These are phyloP conservation scores for Bovichtus variegatus DNA, from an alignment of 2,797 vertebrate genomes.

Conservation along the genomic window DNA sequence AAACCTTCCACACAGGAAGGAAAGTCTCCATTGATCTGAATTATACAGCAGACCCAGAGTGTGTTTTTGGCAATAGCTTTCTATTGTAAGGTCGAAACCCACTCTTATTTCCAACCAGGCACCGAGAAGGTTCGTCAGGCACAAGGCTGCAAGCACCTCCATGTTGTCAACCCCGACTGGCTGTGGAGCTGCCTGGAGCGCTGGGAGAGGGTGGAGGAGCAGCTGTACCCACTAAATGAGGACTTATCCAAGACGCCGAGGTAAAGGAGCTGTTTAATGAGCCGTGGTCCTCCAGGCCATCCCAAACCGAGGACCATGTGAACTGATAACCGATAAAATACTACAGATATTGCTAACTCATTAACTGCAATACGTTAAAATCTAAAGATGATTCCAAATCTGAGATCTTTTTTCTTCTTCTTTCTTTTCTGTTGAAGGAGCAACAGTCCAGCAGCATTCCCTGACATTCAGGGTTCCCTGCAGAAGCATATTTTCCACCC, in stretches of 20 bases:
- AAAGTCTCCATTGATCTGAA: conserved; percentile 34
- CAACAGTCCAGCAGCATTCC: conserved; percentile 90
- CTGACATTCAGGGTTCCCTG: conserved; percentile 83
- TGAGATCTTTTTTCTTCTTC: background rate
- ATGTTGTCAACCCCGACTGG: conserved; percentile 97
- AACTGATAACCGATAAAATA: background rate
- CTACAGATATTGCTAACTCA: background rate
- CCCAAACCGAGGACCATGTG: too few relatives aligned
- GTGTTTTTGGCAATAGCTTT: conserved; percentile 10
- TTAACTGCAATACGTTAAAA: background rate
- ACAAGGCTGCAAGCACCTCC: conserved; percentile 90
- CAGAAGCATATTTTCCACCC: conserved; percentile 88
- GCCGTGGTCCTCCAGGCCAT: too few relatives aligned
- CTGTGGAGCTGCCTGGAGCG: conserved; percentile 98
- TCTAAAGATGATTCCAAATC: background rate
- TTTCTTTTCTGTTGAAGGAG: conserved; percentile 80
- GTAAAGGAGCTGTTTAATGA: conserved; percentile 66
- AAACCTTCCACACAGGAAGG: too few relatives aligned
- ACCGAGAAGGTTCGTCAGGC: conserved; percentile 98
- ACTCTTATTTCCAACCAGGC: conserved; percentile 77
- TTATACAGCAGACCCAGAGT: background rate
- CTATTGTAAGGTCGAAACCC: conserved; percentile 11
- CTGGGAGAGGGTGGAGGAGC: conserved; percentile 97
- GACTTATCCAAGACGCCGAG: conserved; percentile 89
- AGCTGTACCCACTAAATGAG: conserved; percentile 94